phyloP scores from a whole-genome alignment of 2,113 vertebrate species.

The Caretta caretta region DNA sequence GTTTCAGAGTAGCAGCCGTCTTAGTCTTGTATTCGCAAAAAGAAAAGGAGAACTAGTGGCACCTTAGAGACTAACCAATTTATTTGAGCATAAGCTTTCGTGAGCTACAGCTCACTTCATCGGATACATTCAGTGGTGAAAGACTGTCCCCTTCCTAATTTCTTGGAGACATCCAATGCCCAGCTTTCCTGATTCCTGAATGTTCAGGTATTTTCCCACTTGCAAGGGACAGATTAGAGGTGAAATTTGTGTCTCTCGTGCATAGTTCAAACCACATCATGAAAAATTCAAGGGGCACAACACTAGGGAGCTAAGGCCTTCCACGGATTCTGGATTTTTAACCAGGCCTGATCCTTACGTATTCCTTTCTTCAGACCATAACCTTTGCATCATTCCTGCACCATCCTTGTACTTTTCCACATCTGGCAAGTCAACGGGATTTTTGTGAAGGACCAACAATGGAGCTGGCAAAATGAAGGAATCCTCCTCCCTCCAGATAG shows the following conservation, averaged over 20 bases:
- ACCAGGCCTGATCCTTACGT: too few species aligned
- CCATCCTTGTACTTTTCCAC: not conserved
- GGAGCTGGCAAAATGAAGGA: not conserved
- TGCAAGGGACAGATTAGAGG: not conserved
- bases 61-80: too few species aligned
- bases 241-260: not conserved
- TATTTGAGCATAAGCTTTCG: too few species aligned
- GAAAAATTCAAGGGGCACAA: too few species aligned
- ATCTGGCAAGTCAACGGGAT: not conserved
- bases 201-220: not conserved
- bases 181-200: not conserved
- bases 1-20: too few species aligned
- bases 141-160: not conserved
- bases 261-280: not conserved
- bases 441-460: not conserved
- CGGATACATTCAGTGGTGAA: too few species aligned
- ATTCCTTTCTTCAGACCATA: not conserved
- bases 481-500: not conserved
- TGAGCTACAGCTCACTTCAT: too few species aligned
- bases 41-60: too few species aligned
- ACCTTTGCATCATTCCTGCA: not conserved
- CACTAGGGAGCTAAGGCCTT: not conserved
- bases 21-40: too few species aligned
- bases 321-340: not conserved
- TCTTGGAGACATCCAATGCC: not conserved